phyloP scores from a whole-genome alignment of 2,797 vertebrate genomes.

The Trematomus bernacchii region DNA sequence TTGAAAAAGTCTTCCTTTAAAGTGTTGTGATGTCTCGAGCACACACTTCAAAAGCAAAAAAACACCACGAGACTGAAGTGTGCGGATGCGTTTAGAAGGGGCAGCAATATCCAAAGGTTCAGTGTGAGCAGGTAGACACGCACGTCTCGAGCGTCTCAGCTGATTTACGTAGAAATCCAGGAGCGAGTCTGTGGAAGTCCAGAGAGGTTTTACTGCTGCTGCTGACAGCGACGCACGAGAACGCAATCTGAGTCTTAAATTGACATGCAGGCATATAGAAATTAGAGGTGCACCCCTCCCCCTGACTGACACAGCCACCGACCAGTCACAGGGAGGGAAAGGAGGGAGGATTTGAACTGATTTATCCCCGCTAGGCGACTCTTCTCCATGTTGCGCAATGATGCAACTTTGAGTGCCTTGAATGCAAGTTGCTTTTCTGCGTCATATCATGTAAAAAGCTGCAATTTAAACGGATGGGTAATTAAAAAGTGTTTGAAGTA shows the following conservation, averaged over 20 bases:
- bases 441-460: neutral
- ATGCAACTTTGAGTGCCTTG: conserved; percentile 51
- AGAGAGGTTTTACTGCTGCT: conserved; percentile 20
- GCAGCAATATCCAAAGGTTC: conserved; percentile 53
- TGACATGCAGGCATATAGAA: conserved; percentile 82
- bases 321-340: conserved; percentile 79
- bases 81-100: conserved; percentile 34
- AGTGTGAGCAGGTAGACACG: conserved; percentile 42
- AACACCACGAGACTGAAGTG: conserved; percentile 44
- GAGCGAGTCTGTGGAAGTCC: conserved; percentile 22
- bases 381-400: conserved; percentile 72
- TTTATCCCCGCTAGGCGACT: conserved; percentile 46
- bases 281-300: conserved; percentile 78
- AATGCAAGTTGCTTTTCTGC: conserved; percentile 45
- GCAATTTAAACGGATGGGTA: neutral
- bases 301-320: conserved; percentile 77
- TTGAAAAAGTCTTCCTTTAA: conserved; percentile 47
- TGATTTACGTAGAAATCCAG: conserved; percentile 39
- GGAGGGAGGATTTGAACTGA: conserved; percentile 73
- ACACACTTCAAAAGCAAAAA: conserved; percentile 19
- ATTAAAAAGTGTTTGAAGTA: neutral
- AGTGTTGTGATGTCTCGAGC: conserved; percentile 32
- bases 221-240: conserved; percentile 66
- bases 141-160: conserved; percentile 44
- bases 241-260: conserved; percentile 78